A percentile compares a stretch with the other conserved stretches of the same genome.
These are phyloP conservation scores for Acanthacorydalis orientalis DNA, from an alignment of 2,888 invertebrate genomes.

Conservation along the genomic window DNA sequence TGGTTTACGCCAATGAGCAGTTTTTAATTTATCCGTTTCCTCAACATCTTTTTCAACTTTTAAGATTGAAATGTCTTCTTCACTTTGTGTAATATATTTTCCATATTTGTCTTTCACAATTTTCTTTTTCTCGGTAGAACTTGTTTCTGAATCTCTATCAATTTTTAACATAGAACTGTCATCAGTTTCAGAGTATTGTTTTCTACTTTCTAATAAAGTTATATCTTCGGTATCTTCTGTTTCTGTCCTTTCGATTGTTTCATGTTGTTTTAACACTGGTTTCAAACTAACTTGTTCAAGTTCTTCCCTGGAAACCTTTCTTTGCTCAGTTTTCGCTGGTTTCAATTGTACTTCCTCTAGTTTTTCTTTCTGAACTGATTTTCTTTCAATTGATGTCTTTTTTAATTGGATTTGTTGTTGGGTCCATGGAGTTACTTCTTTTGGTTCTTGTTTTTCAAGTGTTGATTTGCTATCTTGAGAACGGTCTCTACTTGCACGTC, in stretches of 20 bases:
- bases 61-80: constrained; percentile 17
- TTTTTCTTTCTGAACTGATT: constrained; percentile 22
- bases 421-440: constrained; percentile 37
- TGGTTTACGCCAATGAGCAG: constrained; percentile 16
- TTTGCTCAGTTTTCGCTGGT: constrained; percentile 33
- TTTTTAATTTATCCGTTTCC: constrained; percentile 8
- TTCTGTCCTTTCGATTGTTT: constrained; percentile 6
- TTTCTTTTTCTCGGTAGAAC: constrained; percentile 6
- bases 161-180: constrained; percentile 7
- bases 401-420: constrained; percentile 36
- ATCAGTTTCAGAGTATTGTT: constrained; percentile 3
- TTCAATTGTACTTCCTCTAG: constrained; percentile 31
- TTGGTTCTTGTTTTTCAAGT: constrained; percentile 18
- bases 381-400: constrained; percentile 24
- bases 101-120: too few species aligned
- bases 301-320: constrained; percentile 19
- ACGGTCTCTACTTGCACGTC: constrained; percentile 23
- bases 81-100: constrained; percentile 3
- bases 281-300: constrained; percentile 32
- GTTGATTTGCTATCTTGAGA: constrained; percentile 29
- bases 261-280: constrained; percentile 29
- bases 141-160: constrained; percentile 7
- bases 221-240: constrained; percentile 10
- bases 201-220: constrained; percentile 7
- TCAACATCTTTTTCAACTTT: constrained; percentile 10